Evolutionary conservation across 1,140 invertebrate genomes (phyloP).

Genomic region (Tribolium castaneum): DNA sequence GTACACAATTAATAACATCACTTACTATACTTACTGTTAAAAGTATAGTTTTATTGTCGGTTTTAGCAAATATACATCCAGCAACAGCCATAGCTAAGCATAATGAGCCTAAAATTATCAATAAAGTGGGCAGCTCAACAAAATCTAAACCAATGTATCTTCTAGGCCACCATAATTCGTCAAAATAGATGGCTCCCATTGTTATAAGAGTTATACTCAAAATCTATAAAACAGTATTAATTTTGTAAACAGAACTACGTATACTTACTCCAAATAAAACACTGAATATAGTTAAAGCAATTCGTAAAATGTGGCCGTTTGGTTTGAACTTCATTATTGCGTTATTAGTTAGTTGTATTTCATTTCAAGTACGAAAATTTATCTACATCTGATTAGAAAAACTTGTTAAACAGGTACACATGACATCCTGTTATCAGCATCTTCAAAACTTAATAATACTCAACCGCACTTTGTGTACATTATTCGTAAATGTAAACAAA

Average conservation of each 20-base stretch:
- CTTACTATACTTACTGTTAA: conserved; percentile 13
- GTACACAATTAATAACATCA: neutral
- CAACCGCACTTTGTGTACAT: neutral
- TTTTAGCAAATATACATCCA: conserved; percentile 49
- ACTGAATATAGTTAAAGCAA: conserved; percentile 48
- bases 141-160: conserved; percentile 47
- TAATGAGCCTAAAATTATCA: conserved; percentile 48
- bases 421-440: conserved; percentile 15
- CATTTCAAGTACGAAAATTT: neutral
- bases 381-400: conserved; percentile 9
- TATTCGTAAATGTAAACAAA: conserved; percentile 9
- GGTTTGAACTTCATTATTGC: conserved; percentile 46
- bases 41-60: conserved; percentile 38
- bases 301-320: conserved; percentile 46
- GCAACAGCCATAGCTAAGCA: conserved; percentile 45
- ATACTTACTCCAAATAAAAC: conserved; percentile 50
- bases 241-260: neutral
- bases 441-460: neutral
- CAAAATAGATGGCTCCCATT: conserved; percentile 44
- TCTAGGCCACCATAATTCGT: conserved; percentile 42
- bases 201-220: conserved; percentile 50
- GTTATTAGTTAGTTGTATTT: neutral
- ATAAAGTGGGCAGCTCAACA: conserved; percentile 44
- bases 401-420: neutral
- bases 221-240: conserved; percentile 42